Evolutionary conservation across 2,113 vertebrate species (phyloP).

Genomic region (Thamnaconus septentrionalis): DNA sequence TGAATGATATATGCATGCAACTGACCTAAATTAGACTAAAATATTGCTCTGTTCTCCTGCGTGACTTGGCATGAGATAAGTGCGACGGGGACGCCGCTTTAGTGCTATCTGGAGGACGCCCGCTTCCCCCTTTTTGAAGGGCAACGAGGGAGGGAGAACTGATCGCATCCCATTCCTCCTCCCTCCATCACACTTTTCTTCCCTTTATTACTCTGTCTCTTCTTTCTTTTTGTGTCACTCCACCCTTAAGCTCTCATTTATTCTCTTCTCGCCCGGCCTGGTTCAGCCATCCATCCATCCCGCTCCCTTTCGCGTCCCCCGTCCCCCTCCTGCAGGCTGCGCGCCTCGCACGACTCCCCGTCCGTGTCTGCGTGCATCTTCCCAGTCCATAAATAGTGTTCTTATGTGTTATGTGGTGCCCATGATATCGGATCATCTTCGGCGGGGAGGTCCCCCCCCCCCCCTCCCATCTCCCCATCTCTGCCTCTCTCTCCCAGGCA

Average conservation of each 20-base stretch:
- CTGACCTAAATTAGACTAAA: conserved; percentile 63
- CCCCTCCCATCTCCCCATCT: no score
- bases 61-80: conserved; percentile 65
- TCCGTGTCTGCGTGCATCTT: conserved; percentile 21
- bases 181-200: conserved; percentile 14
- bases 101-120: conserved; percentile 55
- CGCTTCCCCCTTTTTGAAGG: conserved; percentile 56
- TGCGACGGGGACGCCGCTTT: conserved; percentile 45
- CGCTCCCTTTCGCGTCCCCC: conserved; percentile 1
- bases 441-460: not conserved
- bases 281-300: conserved; percentile 28
- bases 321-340: not conserved
- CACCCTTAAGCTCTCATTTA: conserved; percentile 34
- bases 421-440: conserved; percentile 54
- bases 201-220: conserved; percentile 23
- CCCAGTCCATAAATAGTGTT: conserved; percentile 45
- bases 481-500: conserved; percentile 13
- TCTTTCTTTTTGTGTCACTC: conserved; percentile 21
- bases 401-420: conserved; percentile 33
- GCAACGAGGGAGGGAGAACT: conserved; percentile 48
- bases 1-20: conserved; percentile 33
- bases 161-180: conserved; percentile 47
- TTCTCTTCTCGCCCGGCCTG: conserved; percentile 21
- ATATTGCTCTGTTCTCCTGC: conserved; percentile 54
- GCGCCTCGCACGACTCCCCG: not conserved